A percentile compares a stretch with the other conserved stretches of the same genome.
Evolutionary conservation across 2,888 invertebrate species (phyloP).

Genomic region (Molorchus minor): DNA sequence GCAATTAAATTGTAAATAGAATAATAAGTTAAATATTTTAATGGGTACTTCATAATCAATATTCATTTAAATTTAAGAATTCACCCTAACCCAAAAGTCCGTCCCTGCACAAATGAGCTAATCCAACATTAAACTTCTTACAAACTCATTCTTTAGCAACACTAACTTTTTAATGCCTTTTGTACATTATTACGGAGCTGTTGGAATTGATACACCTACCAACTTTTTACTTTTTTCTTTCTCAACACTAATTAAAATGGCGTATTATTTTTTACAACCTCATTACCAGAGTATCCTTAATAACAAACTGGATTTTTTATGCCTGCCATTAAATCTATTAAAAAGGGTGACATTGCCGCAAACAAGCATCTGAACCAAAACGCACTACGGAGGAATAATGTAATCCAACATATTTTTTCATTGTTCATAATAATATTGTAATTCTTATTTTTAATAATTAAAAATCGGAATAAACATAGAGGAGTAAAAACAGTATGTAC

Average conservation of each 20-base stretch:
- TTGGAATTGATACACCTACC: slow-evolving; percentile 39
- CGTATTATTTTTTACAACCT: slow-evolving; percentile 46
- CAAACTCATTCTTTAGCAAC: slow-evolving; percentile 51
- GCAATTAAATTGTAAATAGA: no score
- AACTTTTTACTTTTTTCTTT: slow-evolving; percentile 38
- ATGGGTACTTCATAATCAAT: no score
- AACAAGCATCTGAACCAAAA: slow-evolving; percentile 36
- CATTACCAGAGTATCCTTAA: slow-evolving; percentile 43
- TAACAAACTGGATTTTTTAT: slow-evolving; percentile 37
- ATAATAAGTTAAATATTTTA: no score
- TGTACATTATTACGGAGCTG: slow-evolving; percentile 40
- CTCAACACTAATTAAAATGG: slow-evolving; percentile 43
- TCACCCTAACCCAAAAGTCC: no score
- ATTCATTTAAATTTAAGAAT: no score
- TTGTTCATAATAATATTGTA: no score
- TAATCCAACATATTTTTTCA: no score
- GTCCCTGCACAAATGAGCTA: slow-evolving; percentile 37
- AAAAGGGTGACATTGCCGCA: slow-evolving; percentile 41
- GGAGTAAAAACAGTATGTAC: no score
- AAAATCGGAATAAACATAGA: no score
- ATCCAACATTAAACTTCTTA: slow-evolving; percentile 49
- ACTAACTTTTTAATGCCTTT: slow-evolving; percentile 45
- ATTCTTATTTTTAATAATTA: no score
- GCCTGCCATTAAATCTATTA: slow-evolving; percentile 38
- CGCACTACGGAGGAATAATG: no score